Conservation (phyloP, 2,797 vertebrate species). For the Leptatherina wallacei region DNA sequence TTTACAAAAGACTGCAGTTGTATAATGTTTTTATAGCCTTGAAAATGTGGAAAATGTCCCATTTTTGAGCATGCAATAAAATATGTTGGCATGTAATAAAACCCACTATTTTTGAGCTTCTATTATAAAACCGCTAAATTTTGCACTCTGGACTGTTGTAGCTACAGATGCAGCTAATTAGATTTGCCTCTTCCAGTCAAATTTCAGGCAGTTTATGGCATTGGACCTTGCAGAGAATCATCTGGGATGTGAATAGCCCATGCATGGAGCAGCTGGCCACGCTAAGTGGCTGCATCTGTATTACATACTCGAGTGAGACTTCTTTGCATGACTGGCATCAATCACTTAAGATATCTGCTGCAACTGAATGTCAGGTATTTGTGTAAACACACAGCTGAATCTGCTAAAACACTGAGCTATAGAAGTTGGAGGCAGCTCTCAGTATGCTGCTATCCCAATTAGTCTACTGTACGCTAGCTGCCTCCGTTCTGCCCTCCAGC, state of each 20-base stretch:
- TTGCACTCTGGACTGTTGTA: background rate
- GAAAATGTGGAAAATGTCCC: background rate
- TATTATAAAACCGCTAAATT: background rate
- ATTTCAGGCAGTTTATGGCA: background rate
- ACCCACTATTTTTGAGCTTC: background rate
- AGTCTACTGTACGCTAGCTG: conserved; percentile 22
- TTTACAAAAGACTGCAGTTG: background rate
- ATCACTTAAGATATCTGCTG: background rate
- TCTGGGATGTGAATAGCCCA: background rate
- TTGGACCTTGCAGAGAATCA: background rate
- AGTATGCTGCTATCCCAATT: conserved; percentile 14
- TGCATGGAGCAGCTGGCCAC: background rate
- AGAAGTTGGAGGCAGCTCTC: conserved; percentile 10
- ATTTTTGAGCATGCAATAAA: background rate
- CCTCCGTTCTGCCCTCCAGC: conserved; percentile 45
- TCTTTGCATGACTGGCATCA: background rate
- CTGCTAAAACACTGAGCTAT: background rate
- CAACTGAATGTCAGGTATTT: background rate
- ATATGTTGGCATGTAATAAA: background rate
- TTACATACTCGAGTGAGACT: background rate
- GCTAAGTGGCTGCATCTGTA: background rate
- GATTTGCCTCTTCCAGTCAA: background rate
- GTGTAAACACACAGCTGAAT: background rate
- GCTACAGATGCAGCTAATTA: background rate
- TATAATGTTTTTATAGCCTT: background rate